Conservation (phyloP, 2,113 vertebrate species). For the Lophura nycthemera region DNA sequence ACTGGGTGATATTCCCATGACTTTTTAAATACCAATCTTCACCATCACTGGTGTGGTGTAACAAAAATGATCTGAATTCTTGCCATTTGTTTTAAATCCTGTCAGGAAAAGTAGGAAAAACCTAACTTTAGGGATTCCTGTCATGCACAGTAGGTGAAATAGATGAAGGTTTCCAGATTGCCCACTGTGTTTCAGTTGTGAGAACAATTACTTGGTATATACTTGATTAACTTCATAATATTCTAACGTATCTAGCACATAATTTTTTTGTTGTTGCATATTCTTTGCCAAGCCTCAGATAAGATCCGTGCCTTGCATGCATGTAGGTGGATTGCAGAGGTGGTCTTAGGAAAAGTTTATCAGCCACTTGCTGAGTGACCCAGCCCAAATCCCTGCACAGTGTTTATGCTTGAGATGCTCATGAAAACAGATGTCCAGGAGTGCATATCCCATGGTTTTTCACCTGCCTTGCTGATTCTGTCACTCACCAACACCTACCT, state of each 20-base stretch:
- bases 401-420: background rate
- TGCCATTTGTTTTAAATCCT: accelerated
- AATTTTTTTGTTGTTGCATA: background rate
- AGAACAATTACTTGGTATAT: background rate
- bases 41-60: background rate
- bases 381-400: background rate
- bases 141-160: background rate
- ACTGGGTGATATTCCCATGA: background rate
- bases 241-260: background rate
- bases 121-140: background rate
- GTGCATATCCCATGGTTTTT: background rate
- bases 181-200: background rate
- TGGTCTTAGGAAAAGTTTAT: background rate
- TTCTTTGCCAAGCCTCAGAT: background rate
- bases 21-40: background rate
- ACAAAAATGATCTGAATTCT: background rate
- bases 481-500: background rate
- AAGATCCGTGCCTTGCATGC: background rate
- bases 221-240: background rate
- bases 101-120: background rate
- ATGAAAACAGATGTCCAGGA: background rate
- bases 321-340: background rate
- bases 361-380: background rate
- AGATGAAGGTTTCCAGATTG: background rate
- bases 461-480: background rate